These are phyloP conservation scores for Epiblema foenella DNA, from an alignment of 2,888 invertebrate genomes.

Conservation along the genomic window DNA sequence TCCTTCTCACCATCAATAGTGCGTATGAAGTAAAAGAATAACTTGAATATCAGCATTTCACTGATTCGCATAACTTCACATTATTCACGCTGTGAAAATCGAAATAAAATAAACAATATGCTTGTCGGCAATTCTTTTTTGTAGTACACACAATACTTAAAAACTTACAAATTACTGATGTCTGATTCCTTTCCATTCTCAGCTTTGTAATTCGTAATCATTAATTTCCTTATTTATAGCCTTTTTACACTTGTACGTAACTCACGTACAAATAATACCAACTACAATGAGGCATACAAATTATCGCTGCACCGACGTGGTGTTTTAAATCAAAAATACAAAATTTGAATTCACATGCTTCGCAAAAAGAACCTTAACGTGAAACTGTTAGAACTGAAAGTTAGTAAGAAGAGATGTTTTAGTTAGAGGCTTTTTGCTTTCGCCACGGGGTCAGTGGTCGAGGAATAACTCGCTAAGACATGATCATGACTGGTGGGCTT, in stretches of 20 bases:
- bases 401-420: constrained; percentile 45
- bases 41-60: background rate
- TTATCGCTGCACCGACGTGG: constrained; percentile 79
- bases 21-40: no score
- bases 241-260: constrained; percentile 74
- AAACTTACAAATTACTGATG: constrained; percentile 59
- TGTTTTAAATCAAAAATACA: constrained; percentile 64
- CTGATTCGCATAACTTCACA: background rate
- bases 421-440: constrained; percentile 63
- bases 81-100: background rate
- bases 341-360: constrained; percentile 50
- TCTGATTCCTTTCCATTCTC: constrained; percentile 60
- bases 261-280: constrained; percentile 79
- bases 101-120: background rate
- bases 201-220: constrained; percentile 68
- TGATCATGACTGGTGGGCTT: constrained; percentile 84
- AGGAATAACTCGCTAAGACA: constrained; percentile 82
- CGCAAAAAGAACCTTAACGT: constrained; percentile 42
- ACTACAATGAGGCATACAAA: constrained; percentile 82
- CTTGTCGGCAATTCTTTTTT: background rate
- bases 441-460: constrained; percentile 77
- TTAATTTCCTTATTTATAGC: constrained; percentile 74
- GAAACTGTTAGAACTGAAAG: constrained; percentile 46
- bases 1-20: no score
- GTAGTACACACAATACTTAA: constrained; percentile 7